Percentiles rank a stretch among this genome's conserved stretches.
phyloP scores from a whole-genome alignment of 2,797 vertebrate genomes.

The Siniperca undulata region DNA sequence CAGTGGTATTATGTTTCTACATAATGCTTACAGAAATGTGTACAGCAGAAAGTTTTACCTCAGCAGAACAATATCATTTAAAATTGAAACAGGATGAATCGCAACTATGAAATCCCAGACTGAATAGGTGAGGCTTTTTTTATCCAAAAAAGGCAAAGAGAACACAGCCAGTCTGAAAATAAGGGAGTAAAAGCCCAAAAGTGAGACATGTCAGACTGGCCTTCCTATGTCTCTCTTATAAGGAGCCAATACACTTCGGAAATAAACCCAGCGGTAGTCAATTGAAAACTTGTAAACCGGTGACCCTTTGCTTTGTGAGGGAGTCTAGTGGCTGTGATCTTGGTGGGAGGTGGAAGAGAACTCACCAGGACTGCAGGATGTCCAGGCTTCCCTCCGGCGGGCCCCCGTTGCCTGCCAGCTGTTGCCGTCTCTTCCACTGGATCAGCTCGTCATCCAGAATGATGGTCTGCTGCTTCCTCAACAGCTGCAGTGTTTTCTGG shows the following conservation, averaged over 20 bases:
- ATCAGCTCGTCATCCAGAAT: conserved; percentile 98
- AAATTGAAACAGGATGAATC: not conserved
- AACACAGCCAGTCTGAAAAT: not conserved
- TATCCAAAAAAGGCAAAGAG: not conserved
- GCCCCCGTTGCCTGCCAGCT: conserved; percentile 96
- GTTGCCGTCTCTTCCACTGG: conserved; percentile 98
- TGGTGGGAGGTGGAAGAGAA: conserved; percentile 56
- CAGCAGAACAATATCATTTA: not conserved
- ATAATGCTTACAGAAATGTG: not conserved
- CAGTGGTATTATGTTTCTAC: not conserved
- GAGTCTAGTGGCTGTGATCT: conserved; percentile 44
- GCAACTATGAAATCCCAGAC: not conserved
- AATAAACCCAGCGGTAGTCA: conserved; percentile 48
- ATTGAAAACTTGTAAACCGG: conserved; percentile 52
- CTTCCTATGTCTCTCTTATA: conserved; percentile 1
- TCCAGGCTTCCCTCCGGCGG: conserved; percentile 93
- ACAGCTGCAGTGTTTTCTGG: conserved; percentile 94
- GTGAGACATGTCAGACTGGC: conserved; percentile 14
- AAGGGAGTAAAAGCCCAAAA: conserved; percentile 3
- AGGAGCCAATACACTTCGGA: conserved; percentile 35
- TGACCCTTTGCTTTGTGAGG: conserved; percentile 58
- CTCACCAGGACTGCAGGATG: conserved; percentile 94
- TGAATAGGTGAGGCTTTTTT: not conserved
- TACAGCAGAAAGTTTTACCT: not conserved
- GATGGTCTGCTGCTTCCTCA: conserved; percentile 96